These are phyloP conservation scores for Varanus salvator DNA, from an alignment of 2,113 vertebrate species.

Conservation along the genomic window DNA sequence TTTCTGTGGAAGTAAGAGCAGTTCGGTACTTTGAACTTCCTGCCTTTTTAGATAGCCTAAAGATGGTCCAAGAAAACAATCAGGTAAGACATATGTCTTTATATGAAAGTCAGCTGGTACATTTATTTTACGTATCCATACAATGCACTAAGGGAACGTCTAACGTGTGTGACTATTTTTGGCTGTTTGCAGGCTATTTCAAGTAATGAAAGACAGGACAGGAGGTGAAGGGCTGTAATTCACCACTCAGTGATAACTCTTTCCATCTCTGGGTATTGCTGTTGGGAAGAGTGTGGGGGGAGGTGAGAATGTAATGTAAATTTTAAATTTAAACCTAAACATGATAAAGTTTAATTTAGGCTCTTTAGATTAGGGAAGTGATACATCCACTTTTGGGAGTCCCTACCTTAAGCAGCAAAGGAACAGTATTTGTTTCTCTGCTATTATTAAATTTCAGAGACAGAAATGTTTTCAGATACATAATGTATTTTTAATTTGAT, in stretches of 20 bases:
- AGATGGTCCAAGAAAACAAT: not conserved
- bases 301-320: too few relatives aligned
- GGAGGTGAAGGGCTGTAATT: not conserved
- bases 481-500: not conserved
- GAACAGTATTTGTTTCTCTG: not conserved
- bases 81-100: not conserved
- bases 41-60: not conserved
- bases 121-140: not conserved
- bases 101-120: not conserved
- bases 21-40: not conserved
- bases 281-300: not conserved
- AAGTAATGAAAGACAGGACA: not conserved
- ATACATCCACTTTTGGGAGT: not conserved
- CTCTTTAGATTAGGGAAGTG: not conserved
- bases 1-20: not conserved
- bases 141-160: not conserved
- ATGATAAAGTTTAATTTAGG: not conserved
- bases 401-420: not conserved
- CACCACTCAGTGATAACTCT: not conserved
- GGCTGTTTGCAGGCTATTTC: not conserved
- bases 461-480: not conserved
- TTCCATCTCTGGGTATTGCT: too few relatives aligned
- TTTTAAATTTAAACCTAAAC: not conserved
- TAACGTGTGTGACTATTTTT: constrained; percentile 12
- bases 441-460: not conserved